Evolutionary conservation across 2,113 vertebrate species (phyloP).

Genomic region (Bubo blakistoni): DNA sequence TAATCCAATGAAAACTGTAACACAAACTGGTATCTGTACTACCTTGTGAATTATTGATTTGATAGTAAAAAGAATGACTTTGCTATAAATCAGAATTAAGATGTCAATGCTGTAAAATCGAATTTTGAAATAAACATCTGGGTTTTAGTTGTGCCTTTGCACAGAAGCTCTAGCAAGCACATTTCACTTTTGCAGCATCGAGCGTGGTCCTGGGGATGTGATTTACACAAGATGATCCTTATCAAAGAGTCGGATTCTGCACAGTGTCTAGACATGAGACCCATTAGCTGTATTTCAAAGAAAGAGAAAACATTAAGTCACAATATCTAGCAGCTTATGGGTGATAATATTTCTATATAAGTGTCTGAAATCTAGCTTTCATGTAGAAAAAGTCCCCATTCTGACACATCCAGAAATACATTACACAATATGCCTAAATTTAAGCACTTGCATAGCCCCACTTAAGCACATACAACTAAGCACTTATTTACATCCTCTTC

Average conservation of each 20-base stretch:
- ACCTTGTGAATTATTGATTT: neutral
- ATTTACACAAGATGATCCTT: neutral
- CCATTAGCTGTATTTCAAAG: neutral
- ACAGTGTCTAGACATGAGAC: neutral
- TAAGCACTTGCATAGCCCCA: neutral
- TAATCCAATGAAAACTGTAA: neutral
- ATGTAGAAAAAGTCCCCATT: neutral
- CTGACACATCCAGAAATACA: neutral
- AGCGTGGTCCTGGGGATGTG: neutral
- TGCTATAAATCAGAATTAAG: neutral
- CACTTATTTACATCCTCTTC: neutral
- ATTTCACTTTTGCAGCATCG: neutral
- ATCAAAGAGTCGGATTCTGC: neutral
- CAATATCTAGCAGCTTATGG: neutral
- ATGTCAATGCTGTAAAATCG: neutral
- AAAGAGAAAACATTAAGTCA: neutral
- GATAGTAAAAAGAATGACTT: neutral
- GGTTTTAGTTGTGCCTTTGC: neutral
- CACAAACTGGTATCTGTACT: neutral
- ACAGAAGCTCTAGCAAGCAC: neutral
- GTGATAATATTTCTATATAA: neutral
- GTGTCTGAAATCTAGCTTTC: neutral
- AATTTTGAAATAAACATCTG: neutral
- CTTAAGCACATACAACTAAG: neutral
- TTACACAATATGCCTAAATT: neutral